These are phyloP conservation scores for Deilephila porcellus DNA, from an alignment of 2,888 invertebrate species.

Conservation along the genomic window DNA sequence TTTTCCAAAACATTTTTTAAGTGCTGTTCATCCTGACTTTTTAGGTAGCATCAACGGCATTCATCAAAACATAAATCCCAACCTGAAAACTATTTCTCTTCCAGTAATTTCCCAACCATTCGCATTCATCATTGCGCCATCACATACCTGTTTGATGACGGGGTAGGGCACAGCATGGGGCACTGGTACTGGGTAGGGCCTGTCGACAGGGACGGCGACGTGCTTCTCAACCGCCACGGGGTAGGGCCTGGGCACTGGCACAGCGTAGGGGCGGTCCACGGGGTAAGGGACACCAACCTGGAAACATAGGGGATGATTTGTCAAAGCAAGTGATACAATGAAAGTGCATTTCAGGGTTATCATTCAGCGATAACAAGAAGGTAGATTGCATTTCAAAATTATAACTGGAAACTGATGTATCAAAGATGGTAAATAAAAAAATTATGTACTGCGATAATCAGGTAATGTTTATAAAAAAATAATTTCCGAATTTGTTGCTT, in stretches of 20 bases:
- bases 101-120: no score
- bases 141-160: slow-evolving; percentile 74
- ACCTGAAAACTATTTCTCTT: no score
- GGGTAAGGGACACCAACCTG: slow-evolving; percentile 79
- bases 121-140: not conserved
- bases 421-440: no score
- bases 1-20: no score
- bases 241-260: slow-evolving; percentile 80
- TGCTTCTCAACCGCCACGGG: slow-evolving; percentile 79
- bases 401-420: not conserved
- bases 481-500: no score
- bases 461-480: no score
- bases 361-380: not conserved
- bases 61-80: no score
- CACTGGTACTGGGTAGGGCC: slow-evolving; percentile 77
- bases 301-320: slow-evolving; percentile 31
- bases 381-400: not conserved
- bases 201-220: slow-evolving; percentile 81
- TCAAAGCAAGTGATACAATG: not conserved
- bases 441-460: no score
- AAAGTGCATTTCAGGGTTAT: no score
- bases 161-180: slow-evolving; percentile 78
- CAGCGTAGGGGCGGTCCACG: slow-evolving; percentile 80
- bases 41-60: no score
- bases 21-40: no score